A percentile compares a stretch with the other conserved stretches of the same genome.
Conservation (phyloP, 2,797 vertebrate genomes). For the Intellagama lesueurii region DNA sequence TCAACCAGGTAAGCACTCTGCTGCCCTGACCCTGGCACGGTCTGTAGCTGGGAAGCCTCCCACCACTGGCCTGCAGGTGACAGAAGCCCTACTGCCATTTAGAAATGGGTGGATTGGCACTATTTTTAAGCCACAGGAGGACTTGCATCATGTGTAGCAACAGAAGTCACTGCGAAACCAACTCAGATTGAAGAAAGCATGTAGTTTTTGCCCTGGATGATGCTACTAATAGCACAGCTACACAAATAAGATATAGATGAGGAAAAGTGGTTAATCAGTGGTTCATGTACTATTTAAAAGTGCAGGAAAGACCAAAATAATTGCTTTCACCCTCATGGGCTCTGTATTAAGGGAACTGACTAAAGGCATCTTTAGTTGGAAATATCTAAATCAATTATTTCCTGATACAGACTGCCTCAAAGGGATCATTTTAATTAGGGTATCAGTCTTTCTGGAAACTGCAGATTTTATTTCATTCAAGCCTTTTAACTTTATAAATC, state of each 20-base stretch:
- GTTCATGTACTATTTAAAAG: conserved; percentile 50
- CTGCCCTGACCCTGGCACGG: too few species aligned
- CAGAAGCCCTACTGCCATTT: too few species aligned
- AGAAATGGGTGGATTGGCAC: too few species aligned
- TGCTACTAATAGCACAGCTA: not conserved
- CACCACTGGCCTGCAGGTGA: too few species aligned
- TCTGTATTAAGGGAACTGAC: conserved; percentile 55
- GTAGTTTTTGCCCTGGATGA: too few species aligned
- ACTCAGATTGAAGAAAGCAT: too few species aligned
- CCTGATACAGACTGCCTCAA: conserved; percentile 61
- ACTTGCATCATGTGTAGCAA: too few species aligned
- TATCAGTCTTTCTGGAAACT: conserved; percentile 60
- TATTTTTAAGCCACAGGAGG: too few species aligned
- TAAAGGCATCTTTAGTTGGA: conserved; percentile 65
- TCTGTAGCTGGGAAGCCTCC: too few species aligned
- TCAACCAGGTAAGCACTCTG: too few species aligned
- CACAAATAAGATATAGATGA: conserved; percentile 30
- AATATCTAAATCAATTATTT: conserved; percentile 74
- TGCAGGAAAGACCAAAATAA: conserved; percentile 57
- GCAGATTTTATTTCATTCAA: conserved; percentile 55
- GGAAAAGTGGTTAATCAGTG: conserved; percentile 35
- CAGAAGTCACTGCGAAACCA: too few species aligned
- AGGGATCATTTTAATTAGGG: conserved; percentile 69
- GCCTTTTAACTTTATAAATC: conserved; percentile 63
- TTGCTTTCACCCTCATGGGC: conserved; percentile 58